Evolutionary conservation across 2,113 vertebrate species (phyloP).

Genomic region (Romanogobio albipinnatus): DNA sequence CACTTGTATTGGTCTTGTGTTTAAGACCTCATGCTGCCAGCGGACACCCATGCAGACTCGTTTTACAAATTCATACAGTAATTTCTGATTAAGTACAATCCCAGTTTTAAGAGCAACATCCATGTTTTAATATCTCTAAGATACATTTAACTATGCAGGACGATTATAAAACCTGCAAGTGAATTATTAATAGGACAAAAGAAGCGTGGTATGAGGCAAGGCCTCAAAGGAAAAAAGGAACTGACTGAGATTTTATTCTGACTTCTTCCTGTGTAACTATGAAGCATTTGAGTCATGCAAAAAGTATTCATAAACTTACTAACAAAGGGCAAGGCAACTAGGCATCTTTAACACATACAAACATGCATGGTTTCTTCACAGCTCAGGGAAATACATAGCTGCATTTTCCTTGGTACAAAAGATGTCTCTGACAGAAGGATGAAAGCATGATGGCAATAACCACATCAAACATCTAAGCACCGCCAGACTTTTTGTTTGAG

Average conservation of each 20-base stretch:
- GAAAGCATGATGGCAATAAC: background rate
- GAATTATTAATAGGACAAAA: constrained; percentile 41
- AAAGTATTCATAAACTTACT: background rate
- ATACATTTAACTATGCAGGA: background rate
- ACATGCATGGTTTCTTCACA: background rate
- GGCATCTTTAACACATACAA: background rate
- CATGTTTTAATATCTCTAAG: constrained; percentile 10
- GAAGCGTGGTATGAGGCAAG: background rate
- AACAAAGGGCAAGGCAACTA: background rate
- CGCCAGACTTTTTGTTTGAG: background rate
- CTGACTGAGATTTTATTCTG: background rate
- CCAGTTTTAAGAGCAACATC: background rate
- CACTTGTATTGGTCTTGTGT: too few relatives aligned
- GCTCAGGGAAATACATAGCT: background rate
- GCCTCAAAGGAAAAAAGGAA: constrained; percentile 4
- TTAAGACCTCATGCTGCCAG: background rate
- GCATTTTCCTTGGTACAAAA: background rate
- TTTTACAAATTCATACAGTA: constrained; percentile 12
- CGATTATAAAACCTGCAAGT: constrained; percentile 29
- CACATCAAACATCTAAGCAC: background rate
- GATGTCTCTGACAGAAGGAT: background rate
- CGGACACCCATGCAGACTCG: background rate
- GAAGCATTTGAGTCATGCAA: background rate
- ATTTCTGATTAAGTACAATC: background rate
- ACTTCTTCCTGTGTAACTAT: background rate